A percentile compares a stretch with the other conserved stretches of the same genome.
Evolutionary conservation across 2,113 vertebrate genomes (phyloP).

Genomic region (Trematomus loennbergii): DNA sequence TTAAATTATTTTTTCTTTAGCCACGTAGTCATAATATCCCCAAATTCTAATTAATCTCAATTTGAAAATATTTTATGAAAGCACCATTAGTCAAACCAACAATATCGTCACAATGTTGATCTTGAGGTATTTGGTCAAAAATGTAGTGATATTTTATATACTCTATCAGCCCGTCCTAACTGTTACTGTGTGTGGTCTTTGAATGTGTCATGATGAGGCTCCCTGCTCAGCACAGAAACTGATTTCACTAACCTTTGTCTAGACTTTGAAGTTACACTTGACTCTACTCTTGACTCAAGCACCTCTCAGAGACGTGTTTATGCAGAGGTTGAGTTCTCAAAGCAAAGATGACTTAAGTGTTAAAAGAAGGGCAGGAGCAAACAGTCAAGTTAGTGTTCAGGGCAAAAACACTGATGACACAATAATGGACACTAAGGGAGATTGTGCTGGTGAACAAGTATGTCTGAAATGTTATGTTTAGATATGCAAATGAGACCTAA

Average conservation of each 20-base stretch:
- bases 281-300: constrained; percentile 1
- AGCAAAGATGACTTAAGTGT: neutral
- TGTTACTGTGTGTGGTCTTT: neutral
- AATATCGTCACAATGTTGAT: no score
- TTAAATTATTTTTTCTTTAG: no score
- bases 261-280: neutral
- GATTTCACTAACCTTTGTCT: neutral
- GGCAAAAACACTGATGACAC: neutral
- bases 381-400: neutral
- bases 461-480: no score
- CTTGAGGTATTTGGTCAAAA: no score
- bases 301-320: neutral
- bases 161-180: no score
- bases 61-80: no score
- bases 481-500: no score
- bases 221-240: neutral
- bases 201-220: neutral
- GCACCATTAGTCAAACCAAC: no score
- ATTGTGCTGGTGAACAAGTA: no score
- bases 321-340: neutral
- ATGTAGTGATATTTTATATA: no score
- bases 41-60: no score
- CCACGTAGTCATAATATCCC: no score
- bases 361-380: neutral
- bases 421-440: neutral